Conservation (phyloP, 1,140 invertebrate genomes). For the Bombus affinis region DNA sequence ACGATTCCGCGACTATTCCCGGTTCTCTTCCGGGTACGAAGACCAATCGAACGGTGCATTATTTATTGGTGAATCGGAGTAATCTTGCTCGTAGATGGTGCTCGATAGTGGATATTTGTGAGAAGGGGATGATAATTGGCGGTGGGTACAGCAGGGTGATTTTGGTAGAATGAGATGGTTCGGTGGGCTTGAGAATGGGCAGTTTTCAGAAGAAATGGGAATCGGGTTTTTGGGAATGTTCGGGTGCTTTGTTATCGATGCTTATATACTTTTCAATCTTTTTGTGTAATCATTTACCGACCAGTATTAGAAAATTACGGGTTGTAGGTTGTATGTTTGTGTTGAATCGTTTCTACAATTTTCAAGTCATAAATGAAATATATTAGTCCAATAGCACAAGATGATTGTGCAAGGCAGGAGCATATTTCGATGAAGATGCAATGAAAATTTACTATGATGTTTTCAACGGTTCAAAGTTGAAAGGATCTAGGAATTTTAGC, state of each 20-base stretch:
- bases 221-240: neutral
- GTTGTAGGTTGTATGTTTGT: too few species aligned
- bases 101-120: conserved; percentile 4
- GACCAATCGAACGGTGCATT: conserved; percentile 61
- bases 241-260: neutral
- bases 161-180: too few species aligned
- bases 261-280: neutral
- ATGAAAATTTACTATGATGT: neutral
- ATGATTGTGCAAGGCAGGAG: neutral
- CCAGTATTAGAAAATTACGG: neutral
- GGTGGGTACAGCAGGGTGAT: neutral
- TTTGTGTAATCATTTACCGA: neutral
- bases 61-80: conserved; percentile 56
- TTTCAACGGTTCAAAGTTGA: neutral
- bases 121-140: conserved; percentile 39
- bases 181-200: neutral
- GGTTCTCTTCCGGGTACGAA: neutral
- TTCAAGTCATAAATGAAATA: too few species aligned
- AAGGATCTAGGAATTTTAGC: neutral
- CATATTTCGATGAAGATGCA: neutral
- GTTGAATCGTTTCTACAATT: too few species aligned
- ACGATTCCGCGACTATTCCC: neutral
- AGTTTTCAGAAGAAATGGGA: neutral
- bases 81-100: conserved; percentile 48
- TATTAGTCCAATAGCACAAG: neutral